Conservation (phyloP, 2,797 vertebrate genomes). For the Thripadectes ignobilis region DNA sequence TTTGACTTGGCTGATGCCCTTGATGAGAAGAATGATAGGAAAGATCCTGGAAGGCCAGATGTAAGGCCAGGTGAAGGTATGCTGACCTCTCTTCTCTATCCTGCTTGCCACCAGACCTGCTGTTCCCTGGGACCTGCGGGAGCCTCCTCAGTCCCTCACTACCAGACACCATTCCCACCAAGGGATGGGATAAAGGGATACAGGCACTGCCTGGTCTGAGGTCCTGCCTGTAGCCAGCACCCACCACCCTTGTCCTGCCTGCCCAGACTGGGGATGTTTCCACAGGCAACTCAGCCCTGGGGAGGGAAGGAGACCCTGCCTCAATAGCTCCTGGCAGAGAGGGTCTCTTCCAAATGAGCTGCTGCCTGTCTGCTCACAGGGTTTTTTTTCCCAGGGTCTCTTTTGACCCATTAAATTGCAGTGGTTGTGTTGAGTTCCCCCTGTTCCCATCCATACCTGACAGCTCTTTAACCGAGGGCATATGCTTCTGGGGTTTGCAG, state of each 20-base stretch:
- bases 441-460: accelerated
- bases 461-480: neutral
- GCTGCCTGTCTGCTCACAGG: neutral
- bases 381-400: neutral
- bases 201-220: accelerated
- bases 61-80: constrained; percentile 55
- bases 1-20: constrained; percentile 85
- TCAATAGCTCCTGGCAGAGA: neutral
- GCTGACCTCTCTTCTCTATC: neutral
- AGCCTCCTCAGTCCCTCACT: neutral
- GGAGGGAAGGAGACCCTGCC: neutral
- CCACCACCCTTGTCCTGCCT: neutral
- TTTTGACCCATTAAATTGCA: neutral
- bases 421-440: neutral
- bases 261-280: neutral
- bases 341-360: neutral
- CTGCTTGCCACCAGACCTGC: neutral
- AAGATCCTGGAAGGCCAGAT: constrained; percentile 51
- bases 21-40: constrained; percentile 79
- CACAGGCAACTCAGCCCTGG: neutral
- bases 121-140: accelerated
- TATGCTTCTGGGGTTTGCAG: neutral
- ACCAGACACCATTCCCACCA: neutral
- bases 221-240: neutral
- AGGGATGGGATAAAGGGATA: accelerated